phyloP scores from a whole-genome alignment of 2,797 vertebrate genomes.

The Scolopax bukidnonensis region DNA sequence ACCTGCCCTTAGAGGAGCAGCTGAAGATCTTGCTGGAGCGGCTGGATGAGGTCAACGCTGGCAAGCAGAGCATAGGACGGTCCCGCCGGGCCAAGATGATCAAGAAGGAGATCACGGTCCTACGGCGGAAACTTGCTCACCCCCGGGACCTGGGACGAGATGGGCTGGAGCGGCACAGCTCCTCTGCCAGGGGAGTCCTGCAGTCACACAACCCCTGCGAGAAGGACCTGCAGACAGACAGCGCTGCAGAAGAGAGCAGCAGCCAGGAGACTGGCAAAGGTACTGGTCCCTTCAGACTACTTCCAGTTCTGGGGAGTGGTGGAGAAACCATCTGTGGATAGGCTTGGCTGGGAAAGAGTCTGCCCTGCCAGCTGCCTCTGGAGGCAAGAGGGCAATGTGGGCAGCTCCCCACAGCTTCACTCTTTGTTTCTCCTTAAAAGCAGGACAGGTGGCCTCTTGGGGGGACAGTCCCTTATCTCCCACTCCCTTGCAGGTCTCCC shows the following conservation, averaged over 20 bases:
- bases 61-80: conserved; percentile 94
- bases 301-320: not conserved
- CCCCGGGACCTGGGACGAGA: conserved; percentile 87
- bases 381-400: not conserved
- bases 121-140: conserved; percentile 93
- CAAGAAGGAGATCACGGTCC: conserved; percentile 93
- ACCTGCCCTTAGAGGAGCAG: conserved; percentile 93
- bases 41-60: conserved; percentile 89
- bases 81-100: conserved; percentile 95
- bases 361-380: not conserved
- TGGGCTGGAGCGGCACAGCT: conserved; percentile 81
- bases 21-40: conserved; percentile 89
- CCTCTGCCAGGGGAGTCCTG: conserved; percentile 78
- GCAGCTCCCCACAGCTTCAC: accelerated
- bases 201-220: conserved; percentile 79
- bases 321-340: not conserved
- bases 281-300: conserved; percentile 51
- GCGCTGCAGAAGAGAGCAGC: conserved; percentile 97
- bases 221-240: conserved; percentile 86
- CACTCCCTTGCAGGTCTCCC: accelerated
- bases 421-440: not conserved
- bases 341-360: not conserved
- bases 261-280: conserved; percentile 98
- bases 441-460: not conserved
- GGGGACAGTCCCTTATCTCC: not conserved